Evolutionary conservation across 2,797 vertebrate species (phyloP), one percentile per base, ranked within the genome.

Genomic region (Leptatherina wallacei): DNA sequence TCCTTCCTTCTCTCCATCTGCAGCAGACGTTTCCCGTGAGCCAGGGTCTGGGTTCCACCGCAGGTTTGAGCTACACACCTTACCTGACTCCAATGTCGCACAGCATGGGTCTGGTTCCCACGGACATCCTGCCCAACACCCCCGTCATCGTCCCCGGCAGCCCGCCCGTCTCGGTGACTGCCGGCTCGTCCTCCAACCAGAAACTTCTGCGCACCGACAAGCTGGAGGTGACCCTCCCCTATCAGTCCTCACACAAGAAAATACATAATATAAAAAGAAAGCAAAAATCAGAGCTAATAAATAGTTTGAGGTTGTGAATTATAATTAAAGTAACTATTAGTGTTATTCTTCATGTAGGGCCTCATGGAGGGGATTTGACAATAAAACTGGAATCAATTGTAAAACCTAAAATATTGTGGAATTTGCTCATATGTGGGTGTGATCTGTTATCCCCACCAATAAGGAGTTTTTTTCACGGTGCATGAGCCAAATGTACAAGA

Each of bases 161-260:
- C 85, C 96, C 97, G 27, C 96, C 97, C 0, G 93, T 97, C 83
- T 96, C 96, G 61, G 93, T 97, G 85, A 92, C 95, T 59, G 49
- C 61, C 20, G 91, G 94, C 88, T 96, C 96, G 67, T 94, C 95
- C 83, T 93, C 95, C 83, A 95, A 94, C 77, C 97, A 98, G 95
- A 98, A 98, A 82, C 96, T 97, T 81, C 95, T 98, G 91, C 96
- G 97, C 85, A 96, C 97, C 76, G 97, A 98, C 94, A 98, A 98
- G 86, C 91, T 98, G 85, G 97, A 98, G 97, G 97, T 98, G 96
- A 92, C 78, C 58, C 38, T 38, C 24, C 62, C 63, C 30, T 24
- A 60, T 75, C 55, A 77, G 30, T 30, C 35, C 33, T 38, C 24
- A 47, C 60, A 30, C 29, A 35, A 52, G 7, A 32, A 47, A 38